Evolutionary conservation across 2,113 vertebrate genomes (phyloP).

Genomic region (Pseudorectes ferrugineus): DNA sequence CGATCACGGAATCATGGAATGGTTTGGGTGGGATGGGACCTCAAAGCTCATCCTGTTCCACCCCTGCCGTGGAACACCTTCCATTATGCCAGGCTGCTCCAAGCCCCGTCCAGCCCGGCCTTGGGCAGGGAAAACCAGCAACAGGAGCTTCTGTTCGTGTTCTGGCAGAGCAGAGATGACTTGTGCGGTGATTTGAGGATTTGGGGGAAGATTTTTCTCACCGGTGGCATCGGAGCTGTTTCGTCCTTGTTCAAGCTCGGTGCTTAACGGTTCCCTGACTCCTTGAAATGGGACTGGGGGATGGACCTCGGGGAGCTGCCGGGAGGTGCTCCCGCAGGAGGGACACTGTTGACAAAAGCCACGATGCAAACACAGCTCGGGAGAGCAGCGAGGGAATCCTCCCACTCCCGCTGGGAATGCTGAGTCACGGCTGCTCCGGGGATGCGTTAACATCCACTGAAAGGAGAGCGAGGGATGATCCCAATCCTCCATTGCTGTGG

Average conservation of each 20-base stretch:
- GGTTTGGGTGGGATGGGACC: background rate
- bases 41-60: background rate
- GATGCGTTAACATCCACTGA: background rate
- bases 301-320: background rate
- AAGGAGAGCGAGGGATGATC: background rate
- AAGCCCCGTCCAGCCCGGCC: background rate
- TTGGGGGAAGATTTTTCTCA: background rate
- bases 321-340: background rate
- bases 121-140: background rate
- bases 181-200: fast-evolving
- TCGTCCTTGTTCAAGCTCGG: background rate
- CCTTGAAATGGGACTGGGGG: background rate
- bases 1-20: background rate
- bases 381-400: background rate
- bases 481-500: background rate
- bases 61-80: background rate
- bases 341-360: fast-evolving
- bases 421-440: background rate
- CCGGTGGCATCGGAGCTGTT: background rate
- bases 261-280: background rate
- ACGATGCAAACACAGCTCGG: background rate
- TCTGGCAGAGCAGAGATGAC: background rate
- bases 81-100: background rate
- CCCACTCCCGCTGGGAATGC: background rate
- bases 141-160: background rate